A percentile compares a stretch with the other conserved stretches of the same genome.
phyloP scores from a whole-genome alignment of 30 jellyfish, hydroid and myxozoan species.

The Turritopsis rubra region DNA sequence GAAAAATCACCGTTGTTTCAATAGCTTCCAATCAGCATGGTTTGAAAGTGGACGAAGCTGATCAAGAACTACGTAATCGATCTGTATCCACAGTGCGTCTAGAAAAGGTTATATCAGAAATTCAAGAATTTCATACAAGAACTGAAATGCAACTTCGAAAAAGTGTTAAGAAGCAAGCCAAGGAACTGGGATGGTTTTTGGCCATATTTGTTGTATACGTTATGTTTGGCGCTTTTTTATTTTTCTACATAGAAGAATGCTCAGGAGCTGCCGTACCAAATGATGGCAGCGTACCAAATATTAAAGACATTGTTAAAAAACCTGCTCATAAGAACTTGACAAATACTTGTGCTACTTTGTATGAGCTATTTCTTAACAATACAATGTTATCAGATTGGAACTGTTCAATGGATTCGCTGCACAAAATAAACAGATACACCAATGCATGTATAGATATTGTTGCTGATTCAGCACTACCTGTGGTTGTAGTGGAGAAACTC shows the following conservation, averaged over 20 bases:
- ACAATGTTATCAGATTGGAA: not conserved
- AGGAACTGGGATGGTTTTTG: conserved; percentile 14
- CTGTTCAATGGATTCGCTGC: no score
- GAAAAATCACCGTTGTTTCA: not conserved
- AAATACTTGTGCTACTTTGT: not conserved
- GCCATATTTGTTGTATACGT: conserved; percentile 19
- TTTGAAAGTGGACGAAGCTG: not conserved
- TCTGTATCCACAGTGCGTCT: conserved; percentile 9
- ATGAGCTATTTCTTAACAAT: not conserved
- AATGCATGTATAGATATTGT: not conserved
- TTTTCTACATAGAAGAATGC: conserved; percentile 27
- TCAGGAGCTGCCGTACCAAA: conserved; percentile 8
- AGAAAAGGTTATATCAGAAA: conserved; percentile 18
- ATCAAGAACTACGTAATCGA: conserved; percentile 3
- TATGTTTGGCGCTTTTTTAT: conserved; percentile 17
- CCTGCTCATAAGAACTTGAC: not conserved
- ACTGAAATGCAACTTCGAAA: conserved; percentile 10
- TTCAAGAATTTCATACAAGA: conserved; percentile 12
- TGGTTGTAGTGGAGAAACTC: not conserved
- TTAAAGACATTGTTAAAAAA: not conserved
- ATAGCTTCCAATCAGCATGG: conserved; percentile 1
- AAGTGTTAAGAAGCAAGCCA: conserved; percentile 14
- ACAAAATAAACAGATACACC: not conserved
- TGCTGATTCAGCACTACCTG: not conserved
- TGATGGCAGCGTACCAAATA: conserved; percentile 8